Conservation (phyloP, 1,140 invertebrate species). For the Harpegnathos saltator region DNA sequence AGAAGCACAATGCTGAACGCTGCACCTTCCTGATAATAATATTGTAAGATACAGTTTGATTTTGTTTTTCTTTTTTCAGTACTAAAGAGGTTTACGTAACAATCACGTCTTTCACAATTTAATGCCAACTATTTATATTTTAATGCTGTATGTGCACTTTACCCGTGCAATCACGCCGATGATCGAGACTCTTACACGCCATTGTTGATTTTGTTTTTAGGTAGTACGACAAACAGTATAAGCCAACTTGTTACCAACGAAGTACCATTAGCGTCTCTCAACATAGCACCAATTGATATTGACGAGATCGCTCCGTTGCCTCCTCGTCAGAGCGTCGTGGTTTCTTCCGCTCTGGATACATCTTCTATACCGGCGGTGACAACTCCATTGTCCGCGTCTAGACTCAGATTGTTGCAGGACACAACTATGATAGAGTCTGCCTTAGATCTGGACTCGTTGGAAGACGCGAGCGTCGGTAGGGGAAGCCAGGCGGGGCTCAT, state of each 20-base stretch:
- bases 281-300: constrained; percentile 84
- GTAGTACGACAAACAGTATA: constrained; percentile 89
- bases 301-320: constrained; percentile 83
- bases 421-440: constrained; percentile 95
- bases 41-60: constrained; percentile 22
- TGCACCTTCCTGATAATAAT: constrained; percentile 47
- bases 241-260: constrained; percentile 88
- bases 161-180: not conserved
- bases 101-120: constrained; percentile 56
- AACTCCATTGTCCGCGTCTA: constrained; percentile 87
- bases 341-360: constrained; percentile 80
- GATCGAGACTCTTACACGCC: constrained; percentile 39
- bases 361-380: constrained; percentile 77
- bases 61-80: not conserved
- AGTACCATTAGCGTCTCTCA: constrained; percentile 87
- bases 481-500: constrained; percentile 87
- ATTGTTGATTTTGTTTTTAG: constrained; percentile 80
- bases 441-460: constrained; percentile 93
- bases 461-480: constrained; percentile 87
- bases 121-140: constrained; percentile 60
- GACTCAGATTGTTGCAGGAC: constrained; percentile 91
- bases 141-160: constrained; percentile 56
- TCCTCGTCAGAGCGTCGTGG: constrained; percentile 77
- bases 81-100: constrained; percentile 56
- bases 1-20: constrained; percentile 33